Evolutionary conservation across 2,797 vertebrate species (phyloP), one percentile per base, ranked within the genome.

Genomic region (Pelochelys cantorii): DNA sequence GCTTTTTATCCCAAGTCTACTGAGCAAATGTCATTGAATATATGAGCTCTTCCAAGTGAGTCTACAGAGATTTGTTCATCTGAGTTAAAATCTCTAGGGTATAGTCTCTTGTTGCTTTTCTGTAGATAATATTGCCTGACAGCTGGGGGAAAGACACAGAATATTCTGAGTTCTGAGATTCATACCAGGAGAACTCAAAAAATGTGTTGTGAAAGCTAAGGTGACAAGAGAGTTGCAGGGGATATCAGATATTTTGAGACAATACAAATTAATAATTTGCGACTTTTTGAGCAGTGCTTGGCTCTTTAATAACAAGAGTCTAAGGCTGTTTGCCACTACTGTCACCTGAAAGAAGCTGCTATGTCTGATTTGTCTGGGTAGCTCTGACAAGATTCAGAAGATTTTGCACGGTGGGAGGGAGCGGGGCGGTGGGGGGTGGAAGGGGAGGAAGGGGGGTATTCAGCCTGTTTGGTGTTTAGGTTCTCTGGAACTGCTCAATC

Each of bases 391-490:
- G 37, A 29, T 42, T 81, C 8, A 17, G 56, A 37, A 59, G 23
- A 82, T 60, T 48, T 27, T 82, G 57, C 18, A 48, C 10, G 62
- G 80, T 8, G 6, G 42, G 42, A 48, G 42, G 42, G 42, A 48
- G 42, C 8, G 42, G 8, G 42, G 42, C 7, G 42, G 1, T 2
- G 1, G 42, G 7, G 42, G 2, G 42, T n/a, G n/a, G n/a, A n/a
- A n/a, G n/a, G n/a, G n/a, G n/a, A n/a, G n/a, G n/a, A n/a, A 57
- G 42, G 34, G 42, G 18, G 25, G 27, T 42, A 31, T 81, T 81
- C 42, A 31, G 9, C 18, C 17, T 82, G 27, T 48, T 8, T 52
- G 57, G 17, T 29, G 17, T 23, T 82, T 48, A 48, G 57, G 37
- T 31, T 29, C 57, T 71, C 18, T 52, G 42, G 15, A 22, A 62